These are phyloP conservation scores for Sorex araneus DNA, from an alignment of 2,113 vertebrate genomes.

Conservation along the genomic window DNA sequence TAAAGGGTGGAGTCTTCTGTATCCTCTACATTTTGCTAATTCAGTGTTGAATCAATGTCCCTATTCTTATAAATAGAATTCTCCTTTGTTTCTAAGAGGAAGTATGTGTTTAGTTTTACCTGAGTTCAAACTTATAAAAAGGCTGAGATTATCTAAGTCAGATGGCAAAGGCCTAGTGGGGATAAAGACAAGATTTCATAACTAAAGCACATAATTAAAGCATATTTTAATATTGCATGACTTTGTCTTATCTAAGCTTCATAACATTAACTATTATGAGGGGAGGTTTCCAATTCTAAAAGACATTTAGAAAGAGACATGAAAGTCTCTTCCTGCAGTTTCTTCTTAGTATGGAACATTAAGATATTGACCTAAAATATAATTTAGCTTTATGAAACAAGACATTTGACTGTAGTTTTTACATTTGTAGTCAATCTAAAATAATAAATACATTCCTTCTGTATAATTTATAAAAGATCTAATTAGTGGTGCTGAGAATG, in stretches of 20 bases:
- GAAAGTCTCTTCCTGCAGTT: not conserved
- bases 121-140: not conserved
- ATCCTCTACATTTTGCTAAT: too few relatives aligned
- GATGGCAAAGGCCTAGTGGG: not conserved
- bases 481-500: slow-evolving; percentile 7
- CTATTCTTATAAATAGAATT: too few relatives aligned
- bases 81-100: too few relatives aligned
- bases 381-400: slow-evolving; percentile 58
- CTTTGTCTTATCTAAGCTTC: not conserved
- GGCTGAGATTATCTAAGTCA: not conserved
- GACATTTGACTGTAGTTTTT: slow-evolving; percentile 18
- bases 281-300: slow-evolving; percentile 28
- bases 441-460: slow-evolving; percentile 14
- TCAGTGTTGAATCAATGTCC: too few relatives aligned
- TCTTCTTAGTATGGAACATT: slow-evolving; percentile 30
- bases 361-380: not conserved
- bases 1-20: too few relatives aligned
- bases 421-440: not conserved
- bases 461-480: slow-evolving; percentile 61
- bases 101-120: too few relatives aligned
- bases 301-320: slow-evolving; percentile 23
- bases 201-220: slow-evolving; percentile 9
- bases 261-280: not conserved
- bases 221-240: not conserved
- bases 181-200: not conserved